phyloP scores from a whole-genome alignment of 2,888 invertebrate species.

The Ashinkailepas kermadecensis region DNA sequence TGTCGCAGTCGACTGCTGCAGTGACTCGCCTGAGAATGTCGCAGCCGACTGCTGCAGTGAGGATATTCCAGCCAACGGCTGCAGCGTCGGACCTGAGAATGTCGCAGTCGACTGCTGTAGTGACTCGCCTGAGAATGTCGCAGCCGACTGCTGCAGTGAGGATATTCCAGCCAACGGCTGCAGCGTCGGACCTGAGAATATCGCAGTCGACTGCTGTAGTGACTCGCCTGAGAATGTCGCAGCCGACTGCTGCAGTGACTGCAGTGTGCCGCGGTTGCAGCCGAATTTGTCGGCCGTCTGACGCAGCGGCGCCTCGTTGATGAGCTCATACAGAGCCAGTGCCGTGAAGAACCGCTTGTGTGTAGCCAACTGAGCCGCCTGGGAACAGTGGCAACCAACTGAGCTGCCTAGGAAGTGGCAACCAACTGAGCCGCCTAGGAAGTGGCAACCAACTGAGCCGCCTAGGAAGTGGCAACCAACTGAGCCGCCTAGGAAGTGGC shows the following conservation, averaged over 20 bases:
- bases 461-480: too few relatives aligned
- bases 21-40: background rate
- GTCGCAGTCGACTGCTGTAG: too few relatives aligned
- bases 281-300: constrained; percentile 75
- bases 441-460: too few relatives aligned
- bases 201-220: background rate
- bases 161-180: too few relatives aligned
- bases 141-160: too few relatives aligned
- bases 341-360: constrained; percentile 73
- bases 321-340: constrained; percentile 82
- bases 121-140: too few relatives aligned
- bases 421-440: too few relatives aligned
- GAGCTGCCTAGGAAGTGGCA: too few relatives aligned
- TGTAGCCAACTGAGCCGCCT: constrained; percentile 36
- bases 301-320: constrained; percentile 76
- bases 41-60: background rate
- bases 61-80: background rate
- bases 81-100: background rate
- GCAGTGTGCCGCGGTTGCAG: constrained; percentile 80
- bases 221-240: constrained; percentile 80
- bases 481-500: too few relatives aligned
- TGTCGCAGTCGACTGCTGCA: too few relatives aligned
- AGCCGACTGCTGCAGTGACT: constrained; percentile 87
- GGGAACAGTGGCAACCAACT: background rate
- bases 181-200: too few relatives aligned